These are phyloP conservation scores for Coreius guichenoti DNA, from an alignment of 2,797 vertebrate species.

Conservation along the genomic window DNA sequence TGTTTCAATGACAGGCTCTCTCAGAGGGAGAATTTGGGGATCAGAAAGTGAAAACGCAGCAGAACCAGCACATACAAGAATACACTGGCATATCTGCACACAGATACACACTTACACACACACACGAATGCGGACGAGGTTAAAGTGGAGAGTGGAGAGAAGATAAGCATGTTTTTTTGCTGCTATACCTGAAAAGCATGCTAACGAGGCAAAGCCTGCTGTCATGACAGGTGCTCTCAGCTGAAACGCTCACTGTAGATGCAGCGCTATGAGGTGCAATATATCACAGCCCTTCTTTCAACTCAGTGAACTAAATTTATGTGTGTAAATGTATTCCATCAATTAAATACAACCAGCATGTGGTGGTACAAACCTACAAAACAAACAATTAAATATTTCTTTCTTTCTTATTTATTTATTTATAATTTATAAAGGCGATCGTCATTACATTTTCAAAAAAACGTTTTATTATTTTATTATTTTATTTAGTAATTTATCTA, in stretches of 20 bases:
- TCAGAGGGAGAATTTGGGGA: conserved; percentile 39
- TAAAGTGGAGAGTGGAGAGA: conserved; percentile 19
- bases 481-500: not conserved
- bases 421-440: not conserved
- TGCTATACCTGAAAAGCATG: conserved; percentile 35
- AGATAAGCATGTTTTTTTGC: conserved; percentile 38
- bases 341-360: conserved; percentile 23
- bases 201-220: conserved; percentile 37
- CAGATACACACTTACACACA: conserved; percentile 38
- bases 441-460: not conserved
- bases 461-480: not conserved
- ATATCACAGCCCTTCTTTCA: conserved; percentile 25
- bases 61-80: conserved; percentile 20
- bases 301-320: conserved; percentile 17
- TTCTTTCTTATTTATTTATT: not conserved
- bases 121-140: conserved; percentile 38
- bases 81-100: conserved; percentile 36
- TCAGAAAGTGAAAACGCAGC: conserved; percentile 52
- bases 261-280: conserved; percentile 19
- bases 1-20: conserved; percentile 50
- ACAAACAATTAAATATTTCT: not conserved
- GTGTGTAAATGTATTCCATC: not conserved
- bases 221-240: conserved; percentile 40
- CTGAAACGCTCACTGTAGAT: conserved; percentile 36
- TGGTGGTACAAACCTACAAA: not conserved